Base-by-base conservation (phyloP, 1,140 invertebrate species). In the Stegodyphus mimosarum region DNA sequence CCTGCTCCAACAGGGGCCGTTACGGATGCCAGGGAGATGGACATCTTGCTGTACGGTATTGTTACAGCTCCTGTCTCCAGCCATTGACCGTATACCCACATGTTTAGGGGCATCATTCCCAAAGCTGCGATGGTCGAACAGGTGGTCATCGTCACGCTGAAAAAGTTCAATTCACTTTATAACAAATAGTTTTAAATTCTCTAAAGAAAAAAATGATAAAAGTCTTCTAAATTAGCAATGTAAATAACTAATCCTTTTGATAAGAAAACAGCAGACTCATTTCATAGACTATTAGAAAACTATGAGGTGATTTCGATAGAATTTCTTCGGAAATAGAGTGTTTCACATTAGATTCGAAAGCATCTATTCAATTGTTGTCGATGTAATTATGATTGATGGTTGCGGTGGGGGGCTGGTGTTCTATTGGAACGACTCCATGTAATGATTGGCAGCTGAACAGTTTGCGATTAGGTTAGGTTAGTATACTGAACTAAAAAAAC, bases 101-200 rank as follows among this genome's bases (percentile, higher is more conserved):
- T 79, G 77, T 90, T 90, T 0, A 90, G 71, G 0, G 90, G 90
- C 89, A 90, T 89, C 86, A 89, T 88, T 13, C 88, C 89, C 33
- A 89, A 72, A 0, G 90, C 89, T 60, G 90, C 76, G 6, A 89
- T 75, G 0, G 90, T 90, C 2, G 89, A 89, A 9, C 88, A 86
- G 5, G 90, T 88, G 6, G 90, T 90, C 90, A 90, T 90, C 10
- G 89, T 88, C 33, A 90, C 88, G 78, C 90, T 91, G 87, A 1
- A 88, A 84, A n/a, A 60, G 77, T 33, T 6, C 15, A 52, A 73
- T 33, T 18, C 55, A 60, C 15, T 9, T 60, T 15, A 60, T 11
- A 60, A 60, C 15, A 60, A 60, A 11, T 60, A 60, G 5, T 60
- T 60, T 60, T 15, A 33, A 33, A 33, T 1, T 3, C 33, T 33